These are phyloP conservation scores for Noctua fimbriata DNA, from an alignment of 2,888 invertebrate genomes.

Conservation along the genomic window DNA sequence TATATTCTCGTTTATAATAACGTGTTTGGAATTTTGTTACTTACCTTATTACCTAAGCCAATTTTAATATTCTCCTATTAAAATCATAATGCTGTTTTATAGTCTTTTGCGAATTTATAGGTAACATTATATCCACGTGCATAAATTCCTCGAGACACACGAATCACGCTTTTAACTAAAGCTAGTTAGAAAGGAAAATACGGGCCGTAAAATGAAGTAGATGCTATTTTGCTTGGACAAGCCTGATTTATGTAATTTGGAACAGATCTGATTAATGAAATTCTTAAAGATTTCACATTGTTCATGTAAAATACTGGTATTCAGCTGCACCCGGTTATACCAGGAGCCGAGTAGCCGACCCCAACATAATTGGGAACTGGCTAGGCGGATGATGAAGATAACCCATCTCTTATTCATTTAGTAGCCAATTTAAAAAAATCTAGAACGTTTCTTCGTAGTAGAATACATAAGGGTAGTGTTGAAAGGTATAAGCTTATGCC, in stretches of 20 bases:
- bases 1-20: constrained; percentile 18
- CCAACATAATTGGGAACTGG: background rate
- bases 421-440: background rate
- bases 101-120: constrained; percentile 3
- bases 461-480: background rate
- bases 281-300: too few relatives aligned
- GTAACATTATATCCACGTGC: background rate
- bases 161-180: constrained; percentile 13
- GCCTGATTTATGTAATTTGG: background rate
- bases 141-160: constrained; percentile 7
- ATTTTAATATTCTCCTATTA: constrained; percentile 40
- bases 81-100: constrained; percentile 32
- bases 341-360: background rate
- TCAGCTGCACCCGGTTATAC: too few relatives aligned
- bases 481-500: background rate
- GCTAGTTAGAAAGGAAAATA: constrained; percentile 11
- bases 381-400: background rate
- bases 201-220: background rate
- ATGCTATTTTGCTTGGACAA: background rate
- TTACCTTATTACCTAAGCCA: background rate
- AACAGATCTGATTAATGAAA: background rate
- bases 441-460: background rate
- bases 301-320: too few relatives aligned
- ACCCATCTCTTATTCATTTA: background rate
- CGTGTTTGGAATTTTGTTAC: constrained; percentile 21